Evolutionary conservation across 1,140 invertebrate genomes (phyloP).

Genomic region (Drosophila suzukii): DNA sequence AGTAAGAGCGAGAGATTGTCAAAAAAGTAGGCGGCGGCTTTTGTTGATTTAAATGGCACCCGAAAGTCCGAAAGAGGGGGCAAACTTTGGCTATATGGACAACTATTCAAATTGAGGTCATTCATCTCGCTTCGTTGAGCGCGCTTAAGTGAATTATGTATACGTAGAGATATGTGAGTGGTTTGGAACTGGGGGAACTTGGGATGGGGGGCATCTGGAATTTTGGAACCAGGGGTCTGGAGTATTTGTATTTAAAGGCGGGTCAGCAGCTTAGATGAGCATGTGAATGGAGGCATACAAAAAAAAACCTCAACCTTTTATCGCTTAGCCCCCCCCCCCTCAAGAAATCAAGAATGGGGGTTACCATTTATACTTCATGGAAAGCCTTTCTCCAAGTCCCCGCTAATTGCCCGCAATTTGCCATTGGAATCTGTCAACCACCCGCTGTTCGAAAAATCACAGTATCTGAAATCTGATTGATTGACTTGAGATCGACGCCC

Average conservation of each 20-base stretch:
- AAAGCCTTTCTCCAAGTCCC: constrained; percentile 63
- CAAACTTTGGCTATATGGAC: constrained; percentile 24
- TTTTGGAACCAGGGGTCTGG: not conserved
- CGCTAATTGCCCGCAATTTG: constrained; percentile 73
- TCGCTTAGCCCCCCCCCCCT: not conserved
- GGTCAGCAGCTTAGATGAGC: constrained; percentile 32
- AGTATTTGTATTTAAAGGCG: constrained; percentile 1
- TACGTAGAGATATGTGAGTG: constrained; percentile 35
- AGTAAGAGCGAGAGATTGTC: constrained; percentile 58
- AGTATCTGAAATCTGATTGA: constrained; percentile 44
- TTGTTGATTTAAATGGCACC: constrained; percentile 79
- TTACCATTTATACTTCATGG: constrained; percentile 54
- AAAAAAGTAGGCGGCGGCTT: constrained; percentile 67
- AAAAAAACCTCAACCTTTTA: not conserved
- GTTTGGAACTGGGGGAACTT: not conserved
- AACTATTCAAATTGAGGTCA: constrained; percentile 84
- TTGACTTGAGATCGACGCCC: constrained; percentile 53
- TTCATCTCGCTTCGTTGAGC: constrained; percentile 84
- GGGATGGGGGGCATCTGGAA: not conserved
- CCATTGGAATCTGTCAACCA: constrained; percentile 31
- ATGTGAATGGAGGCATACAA: constrained; percentile 28
- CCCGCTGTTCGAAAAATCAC: constrained; percentile 17
- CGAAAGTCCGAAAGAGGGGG: constrained; percentile 54
- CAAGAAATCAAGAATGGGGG: constrained; percentile 1
- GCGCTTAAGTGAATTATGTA: constrained; percentile 80